These are phyloP conservation scores for Zoanthus sansibaricus DNA, from an alignment of 92 coral and sea anemone genomes.

Conservation along the genomic window DNA sequence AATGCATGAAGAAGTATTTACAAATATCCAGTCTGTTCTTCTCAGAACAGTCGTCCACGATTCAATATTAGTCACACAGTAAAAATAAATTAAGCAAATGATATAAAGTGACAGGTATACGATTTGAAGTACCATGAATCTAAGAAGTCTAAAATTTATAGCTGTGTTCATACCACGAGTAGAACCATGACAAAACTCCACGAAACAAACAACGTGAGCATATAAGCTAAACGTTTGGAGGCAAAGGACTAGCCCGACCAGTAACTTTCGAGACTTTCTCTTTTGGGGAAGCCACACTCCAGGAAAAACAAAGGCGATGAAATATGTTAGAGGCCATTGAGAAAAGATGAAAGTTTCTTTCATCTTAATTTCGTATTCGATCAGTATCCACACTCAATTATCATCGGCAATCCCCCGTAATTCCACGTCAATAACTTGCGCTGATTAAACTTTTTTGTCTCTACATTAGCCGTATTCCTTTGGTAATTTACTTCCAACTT, in stretches of 20 bases:
- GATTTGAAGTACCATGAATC: slow-evolving; percentile 30
- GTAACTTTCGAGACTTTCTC: neutral
- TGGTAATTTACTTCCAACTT: neutral
- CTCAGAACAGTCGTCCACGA: slow-evolving; percentile 22
- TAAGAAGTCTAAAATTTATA: slow-evolving; percentile 27
- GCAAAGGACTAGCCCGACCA: neutral
- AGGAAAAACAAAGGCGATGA: slow-evolving; percentile 29
- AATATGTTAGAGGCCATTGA: slow-evolving; percentile 25
- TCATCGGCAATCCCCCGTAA: neutral
- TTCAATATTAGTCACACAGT: neutral
- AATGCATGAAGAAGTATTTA: neutral
- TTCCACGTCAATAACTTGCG: neutral
- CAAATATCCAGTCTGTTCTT: slow-evolving; percentile 19
- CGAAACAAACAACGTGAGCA: slow-evolving; percentile 13
- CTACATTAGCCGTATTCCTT: neutral
- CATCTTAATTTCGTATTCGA: neutral
- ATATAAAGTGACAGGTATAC: slow-evolving; percentile 16
- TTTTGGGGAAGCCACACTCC: slow-evolving; percentile 39
- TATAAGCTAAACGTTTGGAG: slow-evolving; percentile 2
- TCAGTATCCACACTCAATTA: neutral
- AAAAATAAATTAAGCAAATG: slow-evolving; percentile 1
- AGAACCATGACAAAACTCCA: slow-evolving; percentile 18
- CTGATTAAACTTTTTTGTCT: too few species aligned
- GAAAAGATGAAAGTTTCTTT: neutral
- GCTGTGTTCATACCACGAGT: slow-evolving; percentile 20